Base-by-base conservation (phyloP, 1,140 invertebrate genomes). In the Pristionchus pacificus region DNA sequence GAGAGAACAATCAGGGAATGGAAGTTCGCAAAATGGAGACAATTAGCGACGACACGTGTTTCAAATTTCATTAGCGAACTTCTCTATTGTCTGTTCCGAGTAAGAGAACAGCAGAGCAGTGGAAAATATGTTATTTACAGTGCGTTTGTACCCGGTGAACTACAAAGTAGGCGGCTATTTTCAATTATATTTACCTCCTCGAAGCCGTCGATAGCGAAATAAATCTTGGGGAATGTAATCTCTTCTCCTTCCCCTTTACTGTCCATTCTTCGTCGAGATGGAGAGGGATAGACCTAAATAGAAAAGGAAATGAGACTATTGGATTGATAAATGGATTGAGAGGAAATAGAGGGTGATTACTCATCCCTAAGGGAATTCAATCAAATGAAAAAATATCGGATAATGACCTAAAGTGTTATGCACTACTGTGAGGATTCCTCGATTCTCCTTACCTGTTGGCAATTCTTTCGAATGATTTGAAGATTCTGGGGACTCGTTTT, bases 171-270 rank as follows among this genome's bases (percentile, higher is more conserved):
- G 15, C n/a, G 1, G 60, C 29, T 61, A 10, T 61, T 13, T 15
- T 61, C 25, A 61, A 1, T 61, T 25, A 49, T 6, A 19, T 49
- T 83, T 82, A 95, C 92, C 89, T 98, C 93, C 86, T 98, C 95
- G 86, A 97, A 98, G 87, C 97, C 96, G 86, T 98, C 96, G 61
- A 98, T 93, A 89, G 94, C 94, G 85, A 98, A 98, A 87, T 93
- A 98, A 77, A 98, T 93, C 87, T 96, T 92, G 1, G 96, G 96
- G 87, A 97, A 98, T 32, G 93, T 95, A 83, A 98, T 97, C 87
- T 97, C 93, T 87, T 98, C 96, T 74, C 92, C 89, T 83, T 97
- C 95, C 33, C 95, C 96, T 87, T 98, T 98, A 19, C 91, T 92
- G 84, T 98, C 93, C 95, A 98, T 98, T 83, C 93, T 89, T 78